A percentile compares a stretch with the other conserved stretches of the same genome.
Conservation (phyloP, 2,888 invertebrate genomes). For the Dynastes hyllus region DNA sequence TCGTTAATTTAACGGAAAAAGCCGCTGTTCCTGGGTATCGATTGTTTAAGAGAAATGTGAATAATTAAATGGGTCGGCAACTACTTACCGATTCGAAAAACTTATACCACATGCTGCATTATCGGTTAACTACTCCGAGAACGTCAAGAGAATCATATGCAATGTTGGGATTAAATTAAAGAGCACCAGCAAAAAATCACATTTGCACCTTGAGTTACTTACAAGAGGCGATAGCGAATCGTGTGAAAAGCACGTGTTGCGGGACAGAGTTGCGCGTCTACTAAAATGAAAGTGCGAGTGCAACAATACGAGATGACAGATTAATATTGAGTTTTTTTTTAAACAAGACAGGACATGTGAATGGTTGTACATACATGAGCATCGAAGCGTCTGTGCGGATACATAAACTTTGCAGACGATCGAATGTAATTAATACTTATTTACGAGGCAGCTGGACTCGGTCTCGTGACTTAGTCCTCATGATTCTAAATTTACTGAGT, state of each 20-base stretch:
- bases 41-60: constrained; percentile 26
- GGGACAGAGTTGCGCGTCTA: constrained; percentile 55
- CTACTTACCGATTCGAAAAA: constrained; percentile 31
- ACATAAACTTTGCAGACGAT: constrained; percentile 35
- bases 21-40: constrained; percentile 14
- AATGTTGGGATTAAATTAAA: constrained; percentile 6
- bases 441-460: constrained; percentile 37
- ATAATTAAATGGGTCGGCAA: constrained; percentile 24
- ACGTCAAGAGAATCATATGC: constrained; percentile 10
- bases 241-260: constrained; percentile 54
- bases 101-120: constrained; percentile 8
- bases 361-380: constrained; percentile 17
- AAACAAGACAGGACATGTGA: constrained; percentile 43
- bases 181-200: constrained; percentile 9
- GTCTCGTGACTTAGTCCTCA: constrained; percentile 30
- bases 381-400: constrained; percentile 33
- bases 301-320: constrained; percentile 50
- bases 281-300: constrained; percentile 54
- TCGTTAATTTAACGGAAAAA: constrained; percentile 6
- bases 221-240: neutral
- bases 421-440: constrained; percentile 44
- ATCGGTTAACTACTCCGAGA: constrained; percentile 16
- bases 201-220: constrained; percentile 1
- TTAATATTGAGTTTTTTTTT: constrained; percentile 42
- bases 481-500: constrained; percentile 43